Conservation (phyloP, 2,797 vertebrate genomes). For the Graptemys geographica region DNA sequence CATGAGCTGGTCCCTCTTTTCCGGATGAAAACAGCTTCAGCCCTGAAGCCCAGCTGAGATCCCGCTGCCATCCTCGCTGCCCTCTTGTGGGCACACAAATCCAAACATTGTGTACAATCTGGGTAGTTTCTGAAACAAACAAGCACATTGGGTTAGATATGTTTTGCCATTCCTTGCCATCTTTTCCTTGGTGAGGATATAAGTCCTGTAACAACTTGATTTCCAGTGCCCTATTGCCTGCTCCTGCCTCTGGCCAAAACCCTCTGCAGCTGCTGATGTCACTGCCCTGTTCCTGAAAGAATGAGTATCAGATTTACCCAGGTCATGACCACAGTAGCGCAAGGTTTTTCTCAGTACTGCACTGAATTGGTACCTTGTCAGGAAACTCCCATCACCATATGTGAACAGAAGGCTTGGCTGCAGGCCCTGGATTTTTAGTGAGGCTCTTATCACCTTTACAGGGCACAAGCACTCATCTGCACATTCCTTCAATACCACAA, state of each 20-base stretch:
- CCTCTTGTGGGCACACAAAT: background rate
- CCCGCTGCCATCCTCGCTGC: background rate
- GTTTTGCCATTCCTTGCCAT: background rate
- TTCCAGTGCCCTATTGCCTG: background rate
- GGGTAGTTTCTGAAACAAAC: background rate
- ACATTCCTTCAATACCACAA: background rate
- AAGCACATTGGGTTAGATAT: background rate
- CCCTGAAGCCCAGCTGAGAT: background rate
- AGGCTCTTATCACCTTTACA: background rate
- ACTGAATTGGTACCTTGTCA: background rate
- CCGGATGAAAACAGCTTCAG: background rate
- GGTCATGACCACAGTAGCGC: background rate
- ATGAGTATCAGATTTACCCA: background rate
- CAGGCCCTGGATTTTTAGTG: background rate
- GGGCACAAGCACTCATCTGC: background rate
- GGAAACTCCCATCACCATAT: background rate
- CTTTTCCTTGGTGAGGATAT: background rate
- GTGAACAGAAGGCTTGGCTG: background rate
- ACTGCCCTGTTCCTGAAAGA: background rate
- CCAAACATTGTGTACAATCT: background rate
- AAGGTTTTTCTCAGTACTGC: background rate
- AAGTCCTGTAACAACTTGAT: background rate
- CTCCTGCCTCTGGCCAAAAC: background rate
- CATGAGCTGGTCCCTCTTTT: background rate
- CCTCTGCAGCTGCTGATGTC: background rate